Evolutionary conservation across 2,797 vertebrate genomes (phyloP).

Genomic region (Anniella stebbinsi): DNA sequence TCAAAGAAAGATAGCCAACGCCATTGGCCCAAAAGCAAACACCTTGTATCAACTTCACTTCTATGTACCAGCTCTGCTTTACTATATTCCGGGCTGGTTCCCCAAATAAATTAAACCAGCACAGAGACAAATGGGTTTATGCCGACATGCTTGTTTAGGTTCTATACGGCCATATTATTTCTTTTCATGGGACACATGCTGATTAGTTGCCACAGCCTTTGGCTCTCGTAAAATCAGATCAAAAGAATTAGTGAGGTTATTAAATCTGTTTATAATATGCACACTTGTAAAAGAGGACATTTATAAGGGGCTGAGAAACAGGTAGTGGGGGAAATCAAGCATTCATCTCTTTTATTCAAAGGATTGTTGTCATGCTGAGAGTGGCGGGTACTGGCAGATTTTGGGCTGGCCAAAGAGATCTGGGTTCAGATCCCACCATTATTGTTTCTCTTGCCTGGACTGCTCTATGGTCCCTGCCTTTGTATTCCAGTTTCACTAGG

Average conservation of each 20-base stretch:
- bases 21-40: slow-evolving; percentile 59
- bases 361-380: slow-evolving; percentile 9
- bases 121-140: slow-evolving; percentile 68
- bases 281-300: slow-evolving; percentile 62
- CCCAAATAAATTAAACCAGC: slow-evolving; percentile 67
- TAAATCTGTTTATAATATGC: slow-evolving; percentile 73
- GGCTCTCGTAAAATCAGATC: slow-evolving; percentile 76
- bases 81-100: slow-evolving; percentile 31
- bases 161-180: slow-evolving; percentile 68
- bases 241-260: slow-evolving; percentile 74
- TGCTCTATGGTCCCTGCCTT: background rate
- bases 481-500: background rate
- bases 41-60: slow-evolving; percentile 54
- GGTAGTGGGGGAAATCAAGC: slow-evolving; percentile 32
- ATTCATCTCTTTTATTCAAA: slow-evolving; percentile 45
- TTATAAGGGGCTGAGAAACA: slow-evolving; percentile 27
- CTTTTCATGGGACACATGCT: slow-evolving; percentile 68
- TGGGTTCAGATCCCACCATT: slow-evolving; percentile 38
- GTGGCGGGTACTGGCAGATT: slow-evolving; percentile 21
- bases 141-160: slow-evolving; percentile 70
- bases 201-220: slow-evolving; percentile 63
- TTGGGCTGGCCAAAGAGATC: background rate
- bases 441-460: slow-evolving; percentile 24
- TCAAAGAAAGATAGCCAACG: slow-evolving; percentile 54
- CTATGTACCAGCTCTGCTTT: slow-evolving; percentile 8